Base-by-base conservation (phyloP, 2,888 invertebrate species). In the Peribatodes rhomboidaria region DNA sequence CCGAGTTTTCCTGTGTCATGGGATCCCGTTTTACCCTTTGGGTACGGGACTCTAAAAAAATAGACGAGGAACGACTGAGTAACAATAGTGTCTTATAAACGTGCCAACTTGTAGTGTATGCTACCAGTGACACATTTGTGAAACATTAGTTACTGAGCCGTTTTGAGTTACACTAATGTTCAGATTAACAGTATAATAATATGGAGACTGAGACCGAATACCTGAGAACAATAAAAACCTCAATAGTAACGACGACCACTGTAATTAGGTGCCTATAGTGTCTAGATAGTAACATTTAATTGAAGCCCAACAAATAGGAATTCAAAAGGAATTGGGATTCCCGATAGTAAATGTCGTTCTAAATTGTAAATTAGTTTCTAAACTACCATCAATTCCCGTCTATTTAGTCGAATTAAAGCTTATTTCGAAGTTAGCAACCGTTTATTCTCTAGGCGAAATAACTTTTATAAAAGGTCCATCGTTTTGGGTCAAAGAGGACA, bases 301-400 rank as follows among this genome's bases (percentile, higher is more conserved):
- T 42, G 16, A 49, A 44, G 10, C 33, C 31, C 20, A 41, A 54
- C 56, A 69, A 68, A 78, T 72, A 67, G 69, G 65, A 75, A 73
- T 76, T 67, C 67, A 62, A 68, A 73, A 71, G 67, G 68, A 72
- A 70, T 64, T 71, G 62, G 56, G 49, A 58, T 69, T 65, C 70
- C 72, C 65, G 69, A 77, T 80, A 77, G 70, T 63, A 56, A 65
- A 66, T 69, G 70, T 71, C 68, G 67, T 57, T 68, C 61, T 75
- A 70, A 74, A 81, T 80, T 79, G 74, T 73, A 77, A 79, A 82
- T 82, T 79, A 76, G 75, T 80, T 80, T 64, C 42, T 65, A 67
- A 79, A 78, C 76, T 77, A 68, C 67, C 73, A 78, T 80, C 63
- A 73, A 75, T 76, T 74, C 69, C 69, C 68, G 71, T 74, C 74